These are phyloP conservation scores for Falco naumanni DNA, from an alignment of 2,797 vertebrate genomes.

Conservation along the genomic window DNA sequence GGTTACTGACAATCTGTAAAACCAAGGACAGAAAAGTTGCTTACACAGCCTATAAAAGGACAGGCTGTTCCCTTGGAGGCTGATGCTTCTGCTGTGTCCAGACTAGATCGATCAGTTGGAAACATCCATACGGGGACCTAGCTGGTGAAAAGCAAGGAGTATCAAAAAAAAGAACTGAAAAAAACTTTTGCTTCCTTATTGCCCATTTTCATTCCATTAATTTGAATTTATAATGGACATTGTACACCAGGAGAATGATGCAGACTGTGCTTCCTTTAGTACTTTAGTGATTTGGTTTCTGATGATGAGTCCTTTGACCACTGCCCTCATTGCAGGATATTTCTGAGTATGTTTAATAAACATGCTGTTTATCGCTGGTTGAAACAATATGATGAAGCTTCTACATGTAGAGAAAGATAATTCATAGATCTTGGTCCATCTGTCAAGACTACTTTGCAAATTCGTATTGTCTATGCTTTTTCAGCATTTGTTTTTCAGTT, in stretches of 20 bases:
- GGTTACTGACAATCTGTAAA: constrained; percentile 45
- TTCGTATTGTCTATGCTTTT: not conserved
- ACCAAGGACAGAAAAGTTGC: constrained; percentile 37
- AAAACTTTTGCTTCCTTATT: not conserved
- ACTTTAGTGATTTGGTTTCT: not conserved
- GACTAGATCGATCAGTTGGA: not conserved
- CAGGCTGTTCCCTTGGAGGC: constrained; percentile 16
- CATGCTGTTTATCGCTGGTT: not conserved
- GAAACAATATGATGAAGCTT: not conserved
- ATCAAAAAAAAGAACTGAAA: not conserved
- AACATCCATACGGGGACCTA: not conserved
- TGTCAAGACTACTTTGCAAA: not conserved
- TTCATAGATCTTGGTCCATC: not conserved
- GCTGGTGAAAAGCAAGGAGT: not conserved
- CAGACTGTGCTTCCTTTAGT: not conserved
- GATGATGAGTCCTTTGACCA: not conserved
- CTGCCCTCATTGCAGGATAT: not conserved
- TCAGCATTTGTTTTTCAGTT: not conserved
- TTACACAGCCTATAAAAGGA: constrained; percentile 5
- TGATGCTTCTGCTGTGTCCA: constrained; percentile 1
- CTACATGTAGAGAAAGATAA: not conserved
- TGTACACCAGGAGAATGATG: accelerated
- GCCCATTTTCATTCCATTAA: not conserved
- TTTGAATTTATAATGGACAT: not conserved
- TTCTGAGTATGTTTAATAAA: not conserved